Percentiles rank a stretch among this genome's conserved stretches.
Conservation (phyloP, 2,888 invertebrate genomes). For the Byasa hedistus region DNA sequence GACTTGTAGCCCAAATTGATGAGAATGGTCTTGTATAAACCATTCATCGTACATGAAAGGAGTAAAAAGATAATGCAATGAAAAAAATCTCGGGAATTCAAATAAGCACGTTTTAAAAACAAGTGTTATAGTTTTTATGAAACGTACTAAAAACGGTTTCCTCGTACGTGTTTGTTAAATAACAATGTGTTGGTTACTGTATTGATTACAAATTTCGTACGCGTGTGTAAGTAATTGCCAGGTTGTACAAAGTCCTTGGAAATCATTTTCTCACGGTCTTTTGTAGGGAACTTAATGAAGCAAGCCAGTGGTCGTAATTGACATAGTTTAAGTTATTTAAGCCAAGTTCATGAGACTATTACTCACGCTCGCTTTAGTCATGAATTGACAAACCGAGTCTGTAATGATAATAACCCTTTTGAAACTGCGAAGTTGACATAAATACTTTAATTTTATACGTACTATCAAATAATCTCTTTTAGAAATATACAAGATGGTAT, state of each 20-base stretch:
- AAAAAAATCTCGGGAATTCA: not conserved
- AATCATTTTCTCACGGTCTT: slow-evolving; percentile 30
- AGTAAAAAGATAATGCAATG: not conserved
- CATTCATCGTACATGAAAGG: not conserved
- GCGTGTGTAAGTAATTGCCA: slow-evolving; percentile 12
- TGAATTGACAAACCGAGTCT: slow-evolving; percentile 26
- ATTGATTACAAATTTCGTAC: slow-evolving; percentile 10
- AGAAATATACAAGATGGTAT: not conserved
- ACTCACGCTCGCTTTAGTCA: slow-evolving; percentile 25
- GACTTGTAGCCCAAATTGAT: not conserved
- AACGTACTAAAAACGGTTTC: slow-evolving; percentile 15
- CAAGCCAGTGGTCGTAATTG: slow-evolving; percentile 30
- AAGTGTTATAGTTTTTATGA: not conserved
- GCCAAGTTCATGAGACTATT: slow-evolving; percentile 31
- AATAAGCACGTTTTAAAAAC: not conserved
- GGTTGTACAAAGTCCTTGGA: slow-evolving; percentile 25
- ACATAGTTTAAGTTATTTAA: slow-evolving; percentile 30
- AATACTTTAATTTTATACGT: slow-evolving; percentile 9
- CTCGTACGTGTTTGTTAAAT: slow-evolving; percentile 8
- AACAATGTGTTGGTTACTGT: slow-evolving; percentile 6
- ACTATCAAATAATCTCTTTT: slow-evolving; percentile 5
- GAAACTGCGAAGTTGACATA: slow-evolving; percentile 10
- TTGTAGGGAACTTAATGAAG: slow-evolving; percentile 30
- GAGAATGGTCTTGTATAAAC: not conserved
- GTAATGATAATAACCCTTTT: slow-evolving; percentile 2